These are phyloP conservation scores for Poliocrania exsul DNA, from an alignment of 2,797 vertebrate species.

Conservation along the genomic window DNA sequence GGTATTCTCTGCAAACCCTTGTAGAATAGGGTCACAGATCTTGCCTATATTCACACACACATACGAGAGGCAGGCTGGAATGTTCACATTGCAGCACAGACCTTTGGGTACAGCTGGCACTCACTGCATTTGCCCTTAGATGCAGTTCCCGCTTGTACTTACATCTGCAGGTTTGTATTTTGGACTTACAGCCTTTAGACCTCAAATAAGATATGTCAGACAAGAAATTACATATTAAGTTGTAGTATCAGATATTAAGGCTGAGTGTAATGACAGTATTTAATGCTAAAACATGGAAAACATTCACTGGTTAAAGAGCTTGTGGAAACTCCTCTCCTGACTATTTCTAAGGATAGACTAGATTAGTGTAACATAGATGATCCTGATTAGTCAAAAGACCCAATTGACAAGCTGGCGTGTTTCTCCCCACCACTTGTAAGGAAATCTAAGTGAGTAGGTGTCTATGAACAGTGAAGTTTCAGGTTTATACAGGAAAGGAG, in stretches of 20 bases:
- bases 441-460: neutral
- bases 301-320: neutral
- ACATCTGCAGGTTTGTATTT: neutral
- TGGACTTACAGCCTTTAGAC: neutral
- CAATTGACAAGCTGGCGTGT: rapidly evolving
- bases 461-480: neutral
- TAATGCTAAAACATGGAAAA: neutral
- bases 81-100: neutral
- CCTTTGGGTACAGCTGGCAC: neutral
- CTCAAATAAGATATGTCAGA: neutral
- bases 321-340: neutral
- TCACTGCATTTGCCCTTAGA: rapidly evolving
- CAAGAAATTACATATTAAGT: neutral
- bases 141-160: neutral
- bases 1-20: neutral
- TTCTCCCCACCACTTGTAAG: neutral
- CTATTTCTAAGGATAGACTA: neutral
- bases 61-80: neutral
- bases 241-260: neutral
- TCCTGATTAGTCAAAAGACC: neutral
- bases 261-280: neutral
- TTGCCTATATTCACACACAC: neutral
- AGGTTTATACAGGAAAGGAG: neutral
- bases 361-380: neutral
- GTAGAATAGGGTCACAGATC: neutral